Evolutionary conservation across 2,888 invertebrate species (phyloP).

Genomic region (Allophyes oxyacanthae): DNA sequence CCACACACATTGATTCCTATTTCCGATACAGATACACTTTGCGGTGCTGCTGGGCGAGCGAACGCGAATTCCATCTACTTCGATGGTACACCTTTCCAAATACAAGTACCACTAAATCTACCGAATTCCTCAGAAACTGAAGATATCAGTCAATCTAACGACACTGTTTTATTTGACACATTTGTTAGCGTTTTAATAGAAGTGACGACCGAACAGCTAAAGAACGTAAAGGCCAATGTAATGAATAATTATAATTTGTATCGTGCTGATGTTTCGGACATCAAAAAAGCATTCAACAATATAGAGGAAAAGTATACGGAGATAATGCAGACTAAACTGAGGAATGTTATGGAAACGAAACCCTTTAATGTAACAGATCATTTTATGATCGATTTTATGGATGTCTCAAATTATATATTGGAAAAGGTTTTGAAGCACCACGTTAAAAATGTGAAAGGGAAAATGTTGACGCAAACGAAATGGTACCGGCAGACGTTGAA

Average conservation of each 20-base stretch:
- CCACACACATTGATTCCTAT: neutral
- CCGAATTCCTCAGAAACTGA: conserved; percentile 21
- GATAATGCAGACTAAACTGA: conserved; percentile 58
- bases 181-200: conserved; percentile 52
- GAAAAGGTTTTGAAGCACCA: conserved; percentile 58
- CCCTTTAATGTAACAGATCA: conserved; percentile 56
- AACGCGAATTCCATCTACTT: conserved; percentile 21
- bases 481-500: conserved; percentile 62
- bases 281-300: conserved; percentile 58
- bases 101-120: neutral
- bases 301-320: conserved; percentile 57
- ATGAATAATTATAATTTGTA: conserved; percentile 59
- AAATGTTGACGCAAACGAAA: conserved; percentile 45
- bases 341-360: conserved; percentile 47
- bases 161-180: conserved; percentile 39
- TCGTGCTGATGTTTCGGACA: conserved; percentile 38
- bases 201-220: conserved; percentile 55
- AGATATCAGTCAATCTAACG: conserved; percentile 10
- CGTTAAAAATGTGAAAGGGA: conserved; percentile 56
- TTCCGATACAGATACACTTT: conserved; percentile 31
- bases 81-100: conserved; percentile 17
- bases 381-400: conserved; percentile 66
- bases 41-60: conserved; percentile 7
- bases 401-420: conserved; percentile 66
- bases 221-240: conserved; percentile 54